These are phyloP conservation scores for Austrofundulus limnaeus DNA, from an alignment of 2,113 vertebrate genomes.

Conservation along the genomic window DNA sequence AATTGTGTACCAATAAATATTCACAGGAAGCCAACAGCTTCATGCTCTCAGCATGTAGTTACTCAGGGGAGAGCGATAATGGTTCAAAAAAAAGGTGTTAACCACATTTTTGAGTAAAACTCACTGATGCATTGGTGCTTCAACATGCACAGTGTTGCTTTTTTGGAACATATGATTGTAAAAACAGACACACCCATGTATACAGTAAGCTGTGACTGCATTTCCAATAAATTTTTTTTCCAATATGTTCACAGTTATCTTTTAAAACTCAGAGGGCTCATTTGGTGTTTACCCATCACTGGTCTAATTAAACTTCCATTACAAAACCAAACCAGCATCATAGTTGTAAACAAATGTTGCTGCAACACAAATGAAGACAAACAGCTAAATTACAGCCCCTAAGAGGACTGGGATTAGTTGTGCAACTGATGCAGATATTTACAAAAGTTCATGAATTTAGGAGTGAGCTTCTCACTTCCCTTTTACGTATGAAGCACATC, in stretches of 20 bases:
- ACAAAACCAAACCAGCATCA: not conserved
- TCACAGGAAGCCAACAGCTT: conserved; percentile 53
- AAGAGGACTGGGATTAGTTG: not conserved
- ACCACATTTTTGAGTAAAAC: conserved; percentile 74
- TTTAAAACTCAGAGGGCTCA: not conserved
- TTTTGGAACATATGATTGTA: conserved; percentile 37
- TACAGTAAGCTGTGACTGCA: conserved; percentile 21
- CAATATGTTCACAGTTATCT: conserved; percentile 2
- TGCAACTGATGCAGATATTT: conserved; percentile 19
- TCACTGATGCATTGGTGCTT: conserved; percentile 49
- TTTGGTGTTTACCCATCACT: not conserved
- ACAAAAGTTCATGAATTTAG: conserved; percentile 1
- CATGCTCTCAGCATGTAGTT: not conserved
- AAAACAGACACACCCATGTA: conserved; percentile 49
- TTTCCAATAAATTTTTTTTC: conserved; percentile 14
- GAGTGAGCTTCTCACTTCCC: conserved; percentile 58
- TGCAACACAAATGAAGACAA: conserved; percentile 3
- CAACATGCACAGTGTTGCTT: conserved; percentile 35
- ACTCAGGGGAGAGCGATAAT: conserved; percentile 70
- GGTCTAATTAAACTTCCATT: not conserved
- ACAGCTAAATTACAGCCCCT: not conserved
- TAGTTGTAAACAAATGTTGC: conserved; percentile 2
- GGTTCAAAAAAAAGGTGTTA: conserved; percentile 80
- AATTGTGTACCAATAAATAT: conserved; percentile 13
- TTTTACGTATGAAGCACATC: conserved; percentile 11